Evolutionary conservation across 2,888 invertebrate species (phyloP).

Genomic region (Mactromeris polynyma): DNA sequence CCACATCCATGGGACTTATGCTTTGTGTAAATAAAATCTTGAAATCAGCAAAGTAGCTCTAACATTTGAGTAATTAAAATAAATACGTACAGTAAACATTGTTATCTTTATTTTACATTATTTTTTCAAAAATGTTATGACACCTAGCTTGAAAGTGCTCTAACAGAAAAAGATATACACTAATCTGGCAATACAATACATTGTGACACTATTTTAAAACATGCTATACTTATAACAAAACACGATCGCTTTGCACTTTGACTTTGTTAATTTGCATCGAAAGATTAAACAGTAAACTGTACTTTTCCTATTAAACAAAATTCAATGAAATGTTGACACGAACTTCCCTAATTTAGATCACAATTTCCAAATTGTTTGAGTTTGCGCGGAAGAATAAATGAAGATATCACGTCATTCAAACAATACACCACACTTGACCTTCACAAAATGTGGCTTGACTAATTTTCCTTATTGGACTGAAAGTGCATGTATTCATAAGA

Average conservation of each 20-base stretch:
- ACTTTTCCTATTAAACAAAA: neutral
- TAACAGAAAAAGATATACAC: no score
- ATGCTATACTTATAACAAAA: neutral
- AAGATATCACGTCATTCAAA: slow-evolving; percentile 22
- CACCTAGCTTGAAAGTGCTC: no score
- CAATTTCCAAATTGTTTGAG: slow-evolving; percentile 38
- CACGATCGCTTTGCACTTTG: neutral
- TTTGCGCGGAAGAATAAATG: slow-evolving; percentile 38
- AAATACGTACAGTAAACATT: no score
- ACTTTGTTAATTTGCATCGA: neutral
- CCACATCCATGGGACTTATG: no score
- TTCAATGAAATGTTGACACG: neutral
- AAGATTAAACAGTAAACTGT: neutral
- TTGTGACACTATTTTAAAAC: no score
- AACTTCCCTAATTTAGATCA: neutral
- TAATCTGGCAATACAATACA: no score
- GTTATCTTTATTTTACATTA: no score
- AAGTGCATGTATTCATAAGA: neutral
- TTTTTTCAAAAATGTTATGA: no score
- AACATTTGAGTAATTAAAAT: no score
- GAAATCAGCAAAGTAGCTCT: no score
- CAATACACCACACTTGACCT: slow-evolving; percentile 59
- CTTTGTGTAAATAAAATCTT: no score
- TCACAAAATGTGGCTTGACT: slow-evolving; percentile 47
- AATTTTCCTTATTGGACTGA: slow-evolving; percentile 52